phyloP scores from a whole-genome alignment of 2,797 vertebrate species.

The Lophura swinhoii region DNA sequence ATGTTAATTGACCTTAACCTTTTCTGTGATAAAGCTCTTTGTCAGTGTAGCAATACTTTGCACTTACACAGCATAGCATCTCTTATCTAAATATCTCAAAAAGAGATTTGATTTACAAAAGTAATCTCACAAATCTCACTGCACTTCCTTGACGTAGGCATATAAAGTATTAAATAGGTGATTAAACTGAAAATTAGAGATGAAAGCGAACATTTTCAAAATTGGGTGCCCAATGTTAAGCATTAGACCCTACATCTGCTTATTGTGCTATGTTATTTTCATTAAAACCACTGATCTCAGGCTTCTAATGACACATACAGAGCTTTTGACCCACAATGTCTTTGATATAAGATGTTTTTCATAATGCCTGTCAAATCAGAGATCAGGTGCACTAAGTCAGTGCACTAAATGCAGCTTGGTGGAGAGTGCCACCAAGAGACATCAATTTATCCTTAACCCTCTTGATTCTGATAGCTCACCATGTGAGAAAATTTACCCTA shows the following conservation, averaged over 20 bases:
- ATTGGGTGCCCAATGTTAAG: not conserved
- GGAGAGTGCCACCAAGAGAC: not conserved
- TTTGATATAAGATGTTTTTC: not conserved
- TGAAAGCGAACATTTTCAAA: slow-evolving; percentile 18
- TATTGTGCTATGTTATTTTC: not conserved
- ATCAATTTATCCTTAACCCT: not conserved
- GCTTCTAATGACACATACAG: not conserved
- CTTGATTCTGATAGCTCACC: not conserved
- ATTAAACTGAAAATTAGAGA: not conserved
- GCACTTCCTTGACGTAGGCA: not conserved
- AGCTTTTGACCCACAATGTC: not conserved
- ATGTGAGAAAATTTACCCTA: not conserved
- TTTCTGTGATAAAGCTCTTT: slow-evolving; percentile 55
- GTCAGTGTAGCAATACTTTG: slow-evolving; percentile 41
- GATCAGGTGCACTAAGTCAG: not conserved
- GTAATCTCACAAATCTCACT: not conserved
- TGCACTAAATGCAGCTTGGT: not conserved
- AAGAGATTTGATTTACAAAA: too few species aligned
- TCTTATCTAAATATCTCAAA: slow-evolving; percentile 44
- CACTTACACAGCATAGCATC: slow-evolving; percentile 4
- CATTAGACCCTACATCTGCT: not conserved
- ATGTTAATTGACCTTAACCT: slow-evolving; percentile 72
- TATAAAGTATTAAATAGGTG: slow-evolving; percentile 25
- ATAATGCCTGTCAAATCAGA: not conserved
- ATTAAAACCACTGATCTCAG: not conserved